Evolutionary conservation across 2,888 invertebrate genomes (phyloP).

Genomic region (Idaea straminata): DNA sequence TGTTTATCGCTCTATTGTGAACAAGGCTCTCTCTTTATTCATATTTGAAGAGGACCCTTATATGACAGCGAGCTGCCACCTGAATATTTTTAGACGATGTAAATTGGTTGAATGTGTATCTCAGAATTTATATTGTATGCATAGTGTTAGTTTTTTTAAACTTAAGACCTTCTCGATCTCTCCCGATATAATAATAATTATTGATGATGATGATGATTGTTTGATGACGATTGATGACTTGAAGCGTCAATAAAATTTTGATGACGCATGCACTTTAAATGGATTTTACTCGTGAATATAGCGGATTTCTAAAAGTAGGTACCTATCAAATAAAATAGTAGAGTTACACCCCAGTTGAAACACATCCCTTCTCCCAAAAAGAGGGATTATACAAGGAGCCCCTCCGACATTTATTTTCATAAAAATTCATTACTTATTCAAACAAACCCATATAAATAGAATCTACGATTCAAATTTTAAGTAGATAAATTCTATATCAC

Average conservation of each 20-base stretch:
- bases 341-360: too few relatives aligned
- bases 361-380: too few relatives aligned
- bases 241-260: too few relatives aligned
- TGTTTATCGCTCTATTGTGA: background rate
- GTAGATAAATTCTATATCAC: background rate
- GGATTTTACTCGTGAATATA: too few relatives aligned
- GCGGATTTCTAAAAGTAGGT: too few relatives aligned
- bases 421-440: background rate
- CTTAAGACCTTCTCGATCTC: too few relatives aligned
- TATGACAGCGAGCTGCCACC: background rate
- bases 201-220: too few relatives aligned
- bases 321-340: too few relatives aligned
- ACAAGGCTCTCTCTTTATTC: background rate
- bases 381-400: too few relatives aligned
- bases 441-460: background rate
- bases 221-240: too few relatives aligned
- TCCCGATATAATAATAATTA: background rate
- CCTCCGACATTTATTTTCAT: background rate
- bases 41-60: background rate
- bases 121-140: background rate
- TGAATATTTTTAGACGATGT: background rate
- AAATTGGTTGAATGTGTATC: background rate
- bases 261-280: too few relatives aligned
- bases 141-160: background rate
- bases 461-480: background rate